Evolutionary conservation across 2,797 vertebrate genomes (phyloP), one percentile per base, ranked within the genome.

Genomic region (Phalloptychus januarius): DNA sequence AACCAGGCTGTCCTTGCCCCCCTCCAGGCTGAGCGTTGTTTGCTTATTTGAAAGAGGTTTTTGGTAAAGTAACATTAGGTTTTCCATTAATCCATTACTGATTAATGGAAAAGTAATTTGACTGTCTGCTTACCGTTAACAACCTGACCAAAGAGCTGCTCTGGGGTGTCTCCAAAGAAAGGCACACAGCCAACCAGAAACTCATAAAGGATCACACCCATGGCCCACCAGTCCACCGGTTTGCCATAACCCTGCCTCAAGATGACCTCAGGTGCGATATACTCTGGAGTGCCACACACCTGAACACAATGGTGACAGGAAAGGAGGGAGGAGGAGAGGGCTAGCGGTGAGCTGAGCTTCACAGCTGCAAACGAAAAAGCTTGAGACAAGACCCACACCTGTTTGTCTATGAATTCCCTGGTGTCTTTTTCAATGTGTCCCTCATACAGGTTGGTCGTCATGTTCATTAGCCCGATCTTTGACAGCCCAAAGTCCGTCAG

Each of bases 211-310:
- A 98, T 98, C 82, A 98, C 96, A 70, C 97, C 97, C 97, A 98
- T 98, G 56, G 97, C 96, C 97, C 97, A 98, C 97, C 97, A 98
- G 88, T 98, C 97, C 71, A 98, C 97, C 0, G 97, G 97, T 84
- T 98, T 98, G 83, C 97, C 97, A 13, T 98, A 98, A 72, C 97
- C 97, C 76, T 98, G 97, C 76, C 97, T 94, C 84, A 98, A 90
- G 89, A 98, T 98, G 42, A 98, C 97, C 93, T 98, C 97, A 75
- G 97, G 97, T 82, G 97, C 97, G 15, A 98, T 98, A 86, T 98
- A 98, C 88, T 98, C 97, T 40, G 97, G 97, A 50, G 97, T 98
- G 40, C 97, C 97, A 87, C 97, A 98, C 79, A 98, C 97, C 97
- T 98, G 86, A 4, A 80, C 7, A 52, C 65, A 77, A 56, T 2